Conservation (phyloP, 2,888 invertebrate species). For the Parnassius glacialis region DNA sequence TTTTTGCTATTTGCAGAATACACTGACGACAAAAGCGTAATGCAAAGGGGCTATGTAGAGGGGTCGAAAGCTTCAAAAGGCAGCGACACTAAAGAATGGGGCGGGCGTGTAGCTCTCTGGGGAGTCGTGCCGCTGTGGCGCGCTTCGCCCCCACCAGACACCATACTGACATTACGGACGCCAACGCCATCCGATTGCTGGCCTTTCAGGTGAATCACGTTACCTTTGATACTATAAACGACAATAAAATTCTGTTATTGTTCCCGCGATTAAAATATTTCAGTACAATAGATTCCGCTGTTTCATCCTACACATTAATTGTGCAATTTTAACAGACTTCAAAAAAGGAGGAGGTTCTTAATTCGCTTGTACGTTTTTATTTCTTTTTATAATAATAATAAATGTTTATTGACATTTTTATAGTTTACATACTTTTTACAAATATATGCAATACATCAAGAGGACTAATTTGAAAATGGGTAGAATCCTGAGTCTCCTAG, state of each 20-base stretch:
- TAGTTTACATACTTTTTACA: no score
- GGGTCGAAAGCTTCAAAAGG: conserved; percentile 40
- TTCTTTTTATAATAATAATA: no score
- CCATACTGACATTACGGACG: conserved; percentile 57
- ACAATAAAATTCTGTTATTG: neutral
- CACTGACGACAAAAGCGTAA: conserved; percentile 18
- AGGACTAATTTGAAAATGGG: no score
- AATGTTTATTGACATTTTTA: no score
- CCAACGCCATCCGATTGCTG: conserved; percentile 69
- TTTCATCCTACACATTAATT: neutral
- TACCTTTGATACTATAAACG: conserved; percentile 4
- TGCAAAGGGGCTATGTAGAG: conserved; percentile 20
- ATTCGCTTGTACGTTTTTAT: no score
- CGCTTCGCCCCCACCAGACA: conserved; percentile 59
- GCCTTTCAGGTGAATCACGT: conserved; percentile 60
- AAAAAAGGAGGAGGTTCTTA: no score
- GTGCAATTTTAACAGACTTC: no score
- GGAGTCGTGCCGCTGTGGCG: conserved; percentile 67
- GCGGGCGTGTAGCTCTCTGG: conserved; percentile 61
- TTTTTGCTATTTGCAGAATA: conserved; percentile 22
- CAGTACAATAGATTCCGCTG: neutral
- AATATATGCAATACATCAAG: no score
- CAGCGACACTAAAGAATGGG: conserved; percentile 57
- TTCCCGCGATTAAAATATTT: neutral
- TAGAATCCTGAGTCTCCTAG: no score